Conservation (phyloP, 92 coral and sea anemone genomes). For the Hydrozoanthus gracilis region DNA sequence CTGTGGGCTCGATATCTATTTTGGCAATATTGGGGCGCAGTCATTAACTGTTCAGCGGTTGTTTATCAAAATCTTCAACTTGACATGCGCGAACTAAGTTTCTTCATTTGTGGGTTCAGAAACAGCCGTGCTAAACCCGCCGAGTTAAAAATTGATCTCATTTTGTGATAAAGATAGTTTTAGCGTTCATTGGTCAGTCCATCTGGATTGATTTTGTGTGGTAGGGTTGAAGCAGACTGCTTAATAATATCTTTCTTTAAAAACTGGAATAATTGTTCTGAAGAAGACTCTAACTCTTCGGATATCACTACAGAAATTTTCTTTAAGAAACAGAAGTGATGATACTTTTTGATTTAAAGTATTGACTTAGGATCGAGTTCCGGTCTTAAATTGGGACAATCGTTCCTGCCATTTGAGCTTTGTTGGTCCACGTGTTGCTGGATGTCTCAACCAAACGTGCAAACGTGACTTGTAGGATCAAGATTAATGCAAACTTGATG, state of each 20-base stretch:
- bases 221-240: too few species aligned
- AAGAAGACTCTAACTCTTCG: constrained; percentile 2
- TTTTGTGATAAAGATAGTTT: too few species aligned
- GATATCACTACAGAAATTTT: not conserved
- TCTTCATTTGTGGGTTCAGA: constrained; percentile 1
- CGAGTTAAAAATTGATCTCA: too few species aligned
- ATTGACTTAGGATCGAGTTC: not conserved
- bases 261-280: constrained; percentile 22
- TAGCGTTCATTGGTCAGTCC: too few species aligned
- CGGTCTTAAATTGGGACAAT: not conserved
- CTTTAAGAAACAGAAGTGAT: constrained; percentile 1
- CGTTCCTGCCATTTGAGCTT: not conserved
- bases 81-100: constrained; percentile 14
- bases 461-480: not conserved
- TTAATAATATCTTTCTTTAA: constrained; percentile 9
- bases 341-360: not conserved
- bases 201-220: too few species aligned
- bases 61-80: not conserved
- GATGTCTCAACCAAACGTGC: constrained; percentile 5
- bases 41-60: constrained; percentile 26
- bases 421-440: constrained; percentile 1
- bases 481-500: constrained; percentile 36
- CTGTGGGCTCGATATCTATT: constrained; percentile 14
- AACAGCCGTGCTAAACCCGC: not conserved
- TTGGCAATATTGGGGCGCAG: constrained; percentile 6